Base-by-base conservation (phyloP, 2,797 vertebrate genomes). In the Acrocephalus scirpaceus region DNA sequence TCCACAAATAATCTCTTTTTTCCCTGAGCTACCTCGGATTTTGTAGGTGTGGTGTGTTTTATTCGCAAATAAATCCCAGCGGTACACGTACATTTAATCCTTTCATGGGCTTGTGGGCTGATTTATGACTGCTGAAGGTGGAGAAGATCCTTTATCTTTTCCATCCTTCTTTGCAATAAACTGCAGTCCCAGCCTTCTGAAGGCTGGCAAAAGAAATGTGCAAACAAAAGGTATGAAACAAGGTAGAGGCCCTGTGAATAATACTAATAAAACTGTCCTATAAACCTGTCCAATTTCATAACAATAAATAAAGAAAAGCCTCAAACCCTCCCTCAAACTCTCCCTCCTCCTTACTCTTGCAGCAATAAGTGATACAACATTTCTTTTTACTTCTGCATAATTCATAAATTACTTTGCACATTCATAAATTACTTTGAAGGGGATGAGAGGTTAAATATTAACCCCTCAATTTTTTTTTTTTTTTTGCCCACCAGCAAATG, bases 371-470 rank as follows among this genome's bases (percentile, higher is more conserved):
- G 42, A 34, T 36, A 72, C 21, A 66, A 58, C 48, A 67, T 34
- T 56, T 74, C 47, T 36, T 72, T 60, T 45, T 20, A 27, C 14
- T 80, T 90, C 78, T 92, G 40, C 1, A 7, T 65, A 19, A 44
- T 44, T 47, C 20, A 47, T 47, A 47, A 47, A 47, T 47, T 56
- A 47, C 65, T 87, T 78, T 58, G 44, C 44, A 44, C 44, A 44
- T 44, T 47, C 20, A 47, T 47, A 47, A 47, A 47, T 47, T 56
- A 47, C 65, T 87, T 78, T 58, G 44, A 84, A 84, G 76, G 47
- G 44, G 47, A 62, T 53, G 40, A 88, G 51, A 72, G 32, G 78
- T 94, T 90, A 95, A 96, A 84, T 71, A 92, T 93, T 92, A 96
- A 95, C 34, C 30, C 23, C 8, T 47, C 6, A 25, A 27, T 14